phyloP scores from a whole-genome alignment of 2,797 vertebrate species.

The Microctenopoma steveboyesi region DNA sequence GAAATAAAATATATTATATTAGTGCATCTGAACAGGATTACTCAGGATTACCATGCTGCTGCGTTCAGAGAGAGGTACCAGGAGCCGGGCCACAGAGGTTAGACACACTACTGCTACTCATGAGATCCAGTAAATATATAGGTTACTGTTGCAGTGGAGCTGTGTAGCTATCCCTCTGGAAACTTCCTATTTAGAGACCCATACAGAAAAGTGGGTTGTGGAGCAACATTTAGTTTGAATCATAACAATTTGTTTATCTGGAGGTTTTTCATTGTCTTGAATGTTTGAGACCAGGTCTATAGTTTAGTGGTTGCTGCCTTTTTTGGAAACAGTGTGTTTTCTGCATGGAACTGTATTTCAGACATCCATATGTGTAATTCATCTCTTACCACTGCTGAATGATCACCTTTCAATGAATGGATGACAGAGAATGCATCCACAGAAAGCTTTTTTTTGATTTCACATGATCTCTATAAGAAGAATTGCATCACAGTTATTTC shows the following conservation, averaged over 20 bases:
- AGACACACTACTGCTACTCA: constrained; percentile 55
- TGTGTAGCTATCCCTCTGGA: background rate
- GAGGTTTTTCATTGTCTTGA: no score
- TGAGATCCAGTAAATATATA: constrained; percentile 27
- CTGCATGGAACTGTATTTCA: background rate
- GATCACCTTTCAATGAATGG: background rate
- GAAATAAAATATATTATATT: constrained; percentile 25
- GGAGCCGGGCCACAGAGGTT: constrained; percentile 75
- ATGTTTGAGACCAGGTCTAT: background rate
- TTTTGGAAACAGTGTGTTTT: background rate
- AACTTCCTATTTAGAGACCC: background rate
- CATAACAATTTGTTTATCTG: background rate
- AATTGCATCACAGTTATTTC: background rate
- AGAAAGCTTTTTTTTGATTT: background rate
- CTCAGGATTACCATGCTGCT: constrained; percentile 72
- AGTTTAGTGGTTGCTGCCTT: background rate
- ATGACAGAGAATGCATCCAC: background rate
- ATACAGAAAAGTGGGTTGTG: background rate
- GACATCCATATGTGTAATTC: background rate
- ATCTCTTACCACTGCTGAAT: background rate
- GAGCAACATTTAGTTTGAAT: background rate
- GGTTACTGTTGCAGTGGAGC: constrained; percentile 10
- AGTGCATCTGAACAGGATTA: constrained; percentile 58
- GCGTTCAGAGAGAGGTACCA: constrained; percentile 66
- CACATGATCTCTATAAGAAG: background rate